Percentiles rank a stretch among this genome's conserved stretches.
phyloP scores from a whole-genome alignment of 1,140 invertebrate genomes.

The Rhopalosiphum maidis region DNA sequence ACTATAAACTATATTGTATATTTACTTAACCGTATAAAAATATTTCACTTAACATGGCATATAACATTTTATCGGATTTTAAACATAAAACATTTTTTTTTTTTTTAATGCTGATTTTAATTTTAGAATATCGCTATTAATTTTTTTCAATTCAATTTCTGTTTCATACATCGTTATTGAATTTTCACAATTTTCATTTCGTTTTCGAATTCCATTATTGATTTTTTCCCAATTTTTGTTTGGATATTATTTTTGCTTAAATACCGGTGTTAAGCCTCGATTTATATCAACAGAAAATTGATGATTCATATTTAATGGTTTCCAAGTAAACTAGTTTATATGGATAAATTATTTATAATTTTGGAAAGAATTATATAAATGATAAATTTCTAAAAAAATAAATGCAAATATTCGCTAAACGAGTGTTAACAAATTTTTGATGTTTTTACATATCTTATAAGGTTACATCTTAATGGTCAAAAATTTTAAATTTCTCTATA shows the following conservation, averaged over 20 bases:
- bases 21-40: background rate
- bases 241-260: too few relatives aligned
- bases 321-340: background rate
- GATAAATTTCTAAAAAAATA: background rate
- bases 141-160: too few relatives aligned
- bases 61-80: background rate
- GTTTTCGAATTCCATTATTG: too few relatives aligned
- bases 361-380: too few relatives aligned
- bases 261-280: too few relatives aligned
- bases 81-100: too few relatives aligned
- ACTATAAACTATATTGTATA: background rate
- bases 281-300: background rate
- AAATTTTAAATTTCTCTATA: background rate
- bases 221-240: too few relatives aligned
- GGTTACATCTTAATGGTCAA: background rate
- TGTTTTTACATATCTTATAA: background rate
- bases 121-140: too few relatives aligned
- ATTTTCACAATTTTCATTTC: too few relatives aligned
- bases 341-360: background rate
- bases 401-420: background rate
- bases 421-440: background rate
- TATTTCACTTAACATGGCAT: background rate
- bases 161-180: too few relatives aligned
- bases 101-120: too few relatives aligned
- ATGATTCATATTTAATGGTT: background rate